phyloP scores from a whole-genome alignment of 2,113 vertebrate species.

The Dendrocopos noguchii region DNA sequence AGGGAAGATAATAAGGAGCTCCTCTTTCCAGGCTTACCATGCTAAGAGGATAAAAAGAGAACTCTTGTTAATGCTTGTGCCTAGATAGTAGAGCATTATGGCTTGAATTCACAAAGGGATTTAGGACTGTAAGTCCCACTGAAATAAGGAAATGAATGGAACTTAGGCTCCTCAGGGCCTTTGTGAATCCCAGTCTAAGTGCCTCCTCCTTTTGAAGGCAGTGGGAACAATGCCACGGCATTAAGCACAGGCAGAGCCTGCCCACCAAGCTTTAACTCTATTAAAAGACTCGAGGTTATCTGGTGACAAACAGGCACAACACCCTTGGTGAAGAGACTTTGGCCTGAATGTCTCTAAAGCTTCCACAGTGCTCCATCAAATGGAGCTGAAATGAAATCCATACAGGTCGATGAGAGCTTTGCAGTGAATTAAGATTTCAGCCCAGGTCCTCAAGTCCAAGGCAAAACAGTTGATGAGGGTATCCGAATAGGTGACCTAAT shows the following conservation, averaged over 20 bases:
- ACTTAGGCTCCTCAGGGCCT: constrained; percentile 31
- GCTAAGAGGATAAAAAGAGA: constrained; percentile 64
- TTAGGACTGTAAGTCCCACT: constrained; percentile 56
- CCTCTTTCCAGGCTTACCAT: constrained; percentile 59
- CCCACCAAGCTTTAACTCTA: constrained; percentile 11
- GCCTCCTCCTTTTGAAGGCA: constrained; percentile 44
- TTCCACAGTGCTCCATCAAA: neutral
- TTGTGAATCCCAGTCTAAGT: constrained; percentile 1
- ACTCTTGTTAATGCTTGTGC: constrained; percentile 54
- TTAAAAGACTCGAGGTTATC: constrained; percentile 33
- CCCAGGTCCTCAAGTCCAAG: neutral
- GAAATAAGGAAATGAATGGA: constrained; percentile 65
- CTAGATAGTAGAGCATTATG: constrained; percentile 56
- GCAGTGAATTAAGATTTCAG: constrained; percentile 22
- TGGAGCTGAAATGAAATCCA: neutral
- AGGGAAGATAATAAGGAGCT: constrained; percentile 46
- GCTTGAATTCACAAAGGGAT: constrained; percentile 62
- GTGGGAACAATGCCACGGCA: constrained; percentile 40
- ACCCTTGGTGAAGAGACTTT: neutral
- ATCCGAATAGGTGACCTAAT: neutral
- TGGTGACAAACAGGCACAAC: constrained; percentile 40
- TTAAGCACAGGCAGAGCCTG: constrained; percentile 27
- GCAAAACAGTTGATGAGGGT: neutral
- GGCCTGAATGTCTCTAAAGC: neutral
- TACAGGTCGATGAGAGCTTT: neutral